These are phyloP conservation scores for Platygyra sinensis DNA, from an alignment of 64 coral and sea anemone species.

Conservation along the genomic window DNA sequence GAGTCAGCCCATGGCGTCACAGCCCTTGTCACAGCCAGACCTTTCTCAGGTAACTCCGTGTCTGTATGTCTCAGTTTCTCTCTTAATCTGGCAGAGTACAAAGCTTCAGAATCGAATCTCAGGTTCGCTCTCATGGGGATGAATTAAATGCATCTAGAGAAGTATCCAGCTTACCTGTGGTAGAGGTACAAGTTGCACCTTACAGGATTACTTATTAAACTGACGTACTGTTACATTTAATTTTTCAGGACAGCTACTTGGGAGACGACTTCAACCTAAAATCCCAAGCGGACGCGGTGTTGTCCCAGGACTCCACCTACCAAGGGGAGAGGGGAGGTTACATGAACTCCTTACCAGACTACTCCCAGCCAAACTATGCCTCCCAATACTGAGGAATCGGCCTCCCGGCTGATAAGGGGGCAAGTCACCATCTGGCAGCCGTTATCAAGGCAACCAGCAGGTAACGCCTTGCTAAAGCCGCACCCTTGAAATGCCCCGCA, in stretches of 20 bases:
- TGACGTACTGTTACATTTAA: too few species aligned
- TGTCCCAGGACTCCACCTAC: constrained; percentile 98
- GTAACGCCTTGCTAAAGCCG: constrained; percentile 37
- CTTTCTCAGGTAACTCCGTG: constrained; percentile 61
- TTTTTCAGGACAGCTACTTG: constrained; percentile 82
- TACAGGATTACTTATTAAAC: too few species aligned
- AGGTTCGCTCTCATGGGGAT: too few species aligned
- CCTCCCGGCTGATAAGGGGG: constrained; percentile 49
- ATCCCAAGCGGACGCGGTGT: constrained; percentile 94
- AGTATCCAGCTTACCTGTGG: too few species aligned
- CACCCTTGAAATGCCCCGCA: constrained; percentile 40
- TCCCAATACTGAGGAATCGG: constrained; percentile 86
- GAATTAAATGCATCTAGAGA: too few species aligned
- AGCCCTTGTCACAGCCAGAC: constrained; percentile 96
- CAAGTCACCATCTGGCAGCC: constrained; percentile 51
- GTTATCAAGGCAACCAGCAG: constrained; percentile 37
- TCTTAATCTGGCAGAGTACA: too few species aligned
- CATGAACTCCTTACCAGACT: constrained; percentile 98
- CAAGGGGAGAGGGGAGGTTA: constrained; percentile 98
- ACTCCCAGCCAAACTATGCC: constrained; percentile 98
- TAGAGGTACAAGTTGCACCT: too few species aligned
- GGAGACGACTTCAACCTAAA: constrained; percentile 99
- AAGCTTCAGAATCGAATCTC: too few species aligned
- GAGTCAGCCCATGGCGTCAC: constrained; percentile 99
- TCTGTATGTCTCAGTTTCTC: too few species aligned